Conservation (phyloP, 2,888 invertebrate species). For the Pterobdella sp. region DNA sequence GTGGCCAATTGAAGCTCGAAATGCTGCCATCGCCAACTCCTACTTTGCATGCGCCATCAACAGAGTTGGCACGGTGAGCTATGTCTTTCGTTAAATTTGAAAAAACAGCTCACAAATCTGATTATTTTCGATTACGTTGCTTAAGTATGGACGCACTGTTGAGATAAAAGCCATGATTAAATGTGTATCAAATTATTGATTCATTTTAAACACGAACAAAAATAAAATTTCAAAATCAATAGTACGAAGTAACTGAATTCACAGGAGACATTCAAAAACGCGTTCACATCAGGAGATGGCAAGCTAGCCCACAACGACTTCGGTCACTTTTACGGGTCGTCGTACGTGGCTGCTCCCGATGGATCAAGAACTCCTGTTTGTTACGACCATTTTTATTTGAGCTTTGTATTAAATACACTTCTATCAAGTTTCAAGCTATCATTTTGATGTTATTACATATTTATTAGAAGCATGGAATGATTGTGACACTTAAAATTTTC, state of each 20-base stretch:
- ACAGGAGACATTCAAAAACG: slow-evolving; percentile 62
- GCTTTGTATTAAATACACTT: neutral
- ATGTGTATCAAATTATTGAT: no score
- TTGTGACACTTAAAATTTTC: neutral
- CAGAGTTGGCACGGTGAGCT: slow-evolving; percentile 77
- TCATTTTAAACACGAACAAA: neutral
- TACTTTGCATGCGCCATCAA: slow-evolving; percentile 89
- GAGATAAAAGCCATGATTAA: no score
- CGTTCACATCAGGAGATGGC: slow-evolving; percentile 77
- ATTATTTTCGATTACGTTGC: no score
- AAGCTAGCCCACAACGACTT: slow-evolving; percentile 66
- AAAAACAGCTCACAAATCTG: no score
- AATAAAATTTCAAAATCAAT: neutral
- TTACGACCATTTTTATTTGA: slow-evolving; percentile 29
- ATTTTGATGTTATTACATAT: neutral
- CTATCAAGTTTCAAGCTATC: neutral
- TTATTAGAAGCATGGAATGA: neutral
- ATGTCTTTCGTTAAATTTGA: neutral
- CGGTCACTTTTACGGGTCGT: slow-evolving; percentile 90
- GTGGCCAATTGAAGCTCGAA: slow-evolving; percentile 90
- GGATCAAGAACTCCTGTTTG: slow-evolving; percentile 79
- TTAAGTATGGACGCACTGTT: no score
- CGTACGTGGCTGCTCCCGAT: slow-evolving; percentile 86
- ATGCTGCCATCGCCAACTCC: slow-evolving; percentile 88
- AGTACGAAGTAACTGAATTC: neutral